Evolutionary conservation across 2,888 invertebrate genomes (phyloP), one percentile per base, ranked within the genome.

Genomic region (Busseola fusca): DNA sequence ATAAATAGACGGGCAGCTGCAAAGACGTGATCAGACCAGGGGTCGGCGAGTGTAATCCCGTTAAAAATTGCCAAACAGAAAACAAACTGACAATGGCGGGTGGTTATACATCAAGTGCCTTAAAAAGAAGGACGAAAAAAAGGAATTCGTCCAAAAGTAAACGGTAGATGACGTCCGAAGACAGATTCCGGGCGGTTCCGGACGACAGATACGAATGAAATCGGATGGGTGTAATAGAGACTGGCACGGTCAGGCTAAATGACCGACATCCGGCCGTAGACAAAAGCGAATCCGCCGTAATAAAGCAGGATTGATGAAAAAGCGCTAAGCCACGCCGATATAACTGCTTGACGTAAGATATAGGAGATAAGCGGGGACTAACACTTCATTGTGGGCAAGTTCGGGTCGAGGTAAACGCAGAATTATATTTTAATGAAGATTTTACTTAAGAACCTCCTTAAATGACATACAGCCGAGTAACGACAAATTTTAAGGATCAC

Each of bases 281-380:
- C 95, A 95, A 94, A 93, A 93, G 94, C 93, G 94, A 92, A 94
- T 93, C 93, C 92, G 89, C 92, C 90, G 95, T 95, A 96, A 96
- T 96, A 96, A 96, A 96, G 94, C 94, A 95, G 96, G 96, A 96
- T 96, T 96, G 96, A 96, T 96, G 96, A 96, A 96, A 96, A 96
- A 95, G 95, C 95, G 96, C 96, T 96, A 96, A 96, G 96, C 95
- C 95, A 92, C 94, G 95, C 96, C 96, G 96, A 95, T 96, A 96
- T 96, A 95, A 88, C 87, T 82, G 73, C 57, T 67, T 62, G 83
- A 76, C 69, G 68, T 76, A 84, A 88, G 88, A 66, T 60, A 86
- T 52, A 77, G 83, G 86, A 82, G 76, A 62, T 54, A 42, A 76
- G 89, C 87, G 88, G 77, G 30, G 34, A 42, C 48, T 48, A 12